Base-by-base conservation (phyloP, 2,888 invertebrate species). In the Perizoma flavofasciatum region DNA sequence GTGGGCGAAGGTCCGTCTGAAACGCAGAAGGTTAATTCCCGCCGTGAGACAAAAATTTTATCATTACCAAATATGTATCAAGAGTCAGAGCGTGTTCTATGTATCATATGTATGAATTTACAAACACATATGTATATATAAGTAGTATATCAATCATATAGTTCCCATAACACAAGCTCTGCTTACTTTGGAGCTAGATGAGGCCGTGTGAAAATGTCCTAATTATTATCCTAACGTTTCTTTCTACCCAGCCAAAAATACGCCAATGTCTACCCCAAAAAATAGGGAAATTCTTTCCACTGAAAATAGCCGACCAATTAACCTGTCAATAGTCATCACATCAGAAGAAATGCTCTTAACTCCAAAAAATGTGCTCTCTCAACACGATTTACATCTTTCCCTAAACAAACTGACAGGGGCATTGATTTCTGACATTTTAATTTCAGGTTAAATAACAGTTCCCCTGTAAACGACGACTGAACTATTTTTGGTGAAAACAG, bases 341-440 rank as follows among this genome's bases (percentile, higher is more conserved):
- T 68, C 67, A 56, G 63, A 66, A 56, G 61, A 65, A 71, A 77
- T 68, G 60, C 62, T 68, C 53, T 69, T 58, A 7, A 52, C 63
- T 66, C 55, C 67, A 85, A 86, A 86, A 84, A 82, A 78, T 79
- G 70, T 70, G 67, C 66, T 69, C 59, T 61, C 66, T 66, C 71
- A 67, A 76, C 81, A 78, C 84, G 86, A 89, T 78, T 79, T 76
- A 89, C 81, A 69, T 68, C 69, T 72, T 71, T 67, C 60, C 69
- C 66, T 59, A 70, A 78, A 76, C 80, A 79, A 70, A 67, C 41
- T 82, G 91, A 90, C 91, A 83, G 72, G 60, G 67, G 83, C 89
- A 88, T 86, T 78, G 86, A 88, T 88, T 83, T 84, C 78, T 75
- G 89, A 90, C 90, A 82, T 84, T 86, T 89, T 89, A 91, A 91